Percentiles rank a stretch among this genome's conserved stretches.
Evolutionary conservation across 2,797 vertebrate species (phyloP).

Genomic region (Corythornis leucogaster): DNA sequence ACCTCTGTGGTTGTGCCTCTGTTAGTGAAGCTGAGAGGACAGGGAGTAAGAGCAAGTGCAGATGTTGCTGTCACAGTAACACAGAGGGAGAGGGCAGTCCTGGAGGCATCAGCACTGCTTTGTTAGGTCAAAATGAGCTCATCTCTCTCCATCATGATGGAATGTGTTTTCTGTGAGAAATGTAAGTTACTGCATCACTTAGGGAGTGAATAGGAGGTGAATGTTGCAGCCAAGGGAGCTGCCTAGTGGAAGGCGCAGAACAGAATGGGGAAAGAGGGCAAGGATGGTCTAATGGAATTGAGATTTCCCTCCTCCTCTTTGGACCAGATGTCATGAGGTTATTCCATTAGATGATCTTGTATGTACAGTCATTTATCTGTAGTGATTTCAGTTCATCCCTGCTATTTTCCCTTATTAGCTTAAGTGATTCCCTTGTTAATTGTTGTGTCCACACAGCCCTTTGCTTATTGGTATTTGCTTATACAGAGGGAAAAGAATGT

Average conservation of each 20-base stretch:
- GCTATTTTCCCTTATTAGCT: neutral
- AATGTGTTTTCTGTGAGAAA: neutral
- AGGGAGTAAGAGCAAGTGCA: neutral
- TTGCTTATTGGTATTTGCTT: neutral
- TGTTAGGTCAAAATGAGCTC: neutral
- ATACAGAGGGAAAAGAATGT: rapidly evolving
- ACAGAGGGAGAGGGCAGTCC: neutral
- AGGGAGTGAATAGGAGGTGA: neutral
- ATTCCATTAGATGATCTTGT: neutral
- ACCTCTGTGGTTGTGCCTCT: neutral
- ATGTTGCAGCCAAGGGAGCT: neutral
- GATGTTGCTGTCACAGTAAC: neutral
- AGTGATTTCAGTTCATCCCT: neutral
- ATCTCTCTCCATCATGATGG: neutral
- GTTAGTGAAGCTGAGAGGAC: neutral
- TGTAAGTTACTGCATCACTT: neutral
- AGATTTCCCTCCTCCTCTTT: neutral
- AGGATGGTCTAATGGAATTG: neutral
- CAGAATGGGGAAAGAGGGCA: neutral
- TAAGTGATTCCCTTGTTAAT: neutral
- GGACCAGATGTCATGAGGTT: neutral
- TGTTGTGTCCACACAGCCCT: neutral
- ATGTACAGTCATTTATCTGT: neutral
- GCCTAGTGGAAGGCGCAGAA: neutral
- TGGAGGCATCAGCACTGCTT: neutral